Base-by-base conservation (phyloP, 1,140 invertebrate species). In the Brachionus asplanchnoidis region DNA sequence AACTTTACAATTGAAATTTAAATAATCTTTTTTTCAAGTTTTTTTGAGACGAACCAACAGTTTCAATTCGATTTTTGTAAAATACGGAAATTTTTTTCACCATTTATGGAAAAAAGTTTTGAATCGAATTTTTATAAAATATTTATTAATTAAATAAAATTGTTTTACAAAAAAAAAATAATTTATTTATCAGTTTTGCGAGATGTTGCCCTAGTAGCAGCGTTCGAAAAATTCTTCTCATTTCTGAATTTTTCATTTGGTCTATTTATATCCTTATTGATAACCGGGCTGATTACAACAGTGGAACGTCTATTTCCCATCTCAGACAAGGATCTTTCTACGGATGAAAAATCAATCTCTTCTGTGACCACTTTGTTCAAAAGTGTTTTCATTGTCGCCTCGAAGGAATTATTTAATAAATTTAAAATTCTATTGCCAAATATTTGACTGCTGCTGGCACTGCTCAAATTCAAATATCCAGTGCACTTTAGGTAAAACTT, bases 401-500 rank as follows among this genome's bases (percentile, higher is more conserved):
- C 73, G 50, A 50, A 77, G 2, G 73, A 77, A 14, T 11, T 32
- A 26, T 50, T 77, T 23, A 77, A 23, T 12, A 26, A 46, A 26
- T 50, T 77, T 46, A 77, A 14, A 77, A 77, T 26, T 26, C 26
- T 77, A n/a, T 77, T 77, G 4, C 42, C 20, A 50, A 50, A 77
- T 46, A 77, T 77, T 50, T 77, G 73, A 50, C 42, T 77, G 26
- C 42, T 50, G 26, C 73, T 77, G 12, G 73, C 12, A 50, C 42
- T 77, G 14, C 8, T 50, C 12, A 77, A 14, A 4, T 26, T 77
- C 8, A 50, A 17, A 14, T 50, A 77, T 8, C 73, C 73, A n/a
- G 44, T 77, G 23, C 73, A 77, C 42, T 77, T 77, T 26, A 77
- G 20, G 46, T 77, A 77, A 50, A 77, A 77, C 46, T 77, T 77